Evolutionary conservation across 2,797 vertebrate genomes (phyloP).

Genomic region (Falco concolor): DNA sequence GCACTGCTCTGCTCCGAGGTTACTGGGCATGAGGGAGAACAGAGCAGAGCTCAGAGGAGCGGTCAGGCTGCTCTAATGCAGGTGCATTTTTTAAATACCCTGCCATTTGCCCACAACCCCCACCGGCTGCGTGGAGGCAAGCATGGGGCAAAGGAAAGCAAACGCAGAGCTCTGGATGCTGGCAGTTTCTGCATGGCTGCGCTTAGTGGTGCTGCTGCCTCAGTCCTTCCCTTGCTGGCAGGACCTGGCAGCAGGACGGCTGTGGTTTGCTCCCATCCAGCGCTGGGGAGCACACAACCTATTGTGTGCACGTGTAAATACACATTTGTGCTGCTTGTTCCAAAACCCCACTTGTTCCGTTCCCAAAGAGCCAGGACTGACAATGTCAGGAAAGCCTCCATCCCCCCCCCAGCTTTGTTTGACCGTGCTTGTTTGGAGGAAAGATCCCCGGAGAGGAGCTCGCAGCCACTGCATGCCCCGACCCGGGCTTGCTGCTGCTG

Average conservation of each 20-base stretch:
- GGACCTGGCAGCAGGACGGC: not conserved
- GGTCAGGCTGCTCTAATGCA: not conserved
- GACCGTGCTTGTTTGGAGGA: not conserved
- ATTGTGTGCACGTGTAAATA: not conserved
- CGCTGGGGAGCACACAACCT: not conserved
- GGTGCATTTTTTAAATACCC: not conserved
- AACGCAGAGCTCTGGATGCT: accelerated
- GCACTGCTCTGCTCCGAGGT: not conserved
- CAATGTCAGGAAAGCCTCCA: conserved; percentile 30
- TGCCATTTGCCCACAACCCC: not conserved
- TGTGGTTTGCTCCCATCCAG: not conserved
- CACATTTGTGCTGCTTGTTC: not conserved
- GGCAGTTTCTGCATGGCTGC: not conserved
- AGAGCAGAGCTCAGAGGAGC: not conserved
- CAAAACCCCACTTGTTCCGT: not conserved
- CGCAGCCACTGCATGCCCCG: accelerated
- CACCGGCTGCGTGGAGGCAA: not conserved
- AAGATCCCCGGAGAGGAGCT: not conserved
- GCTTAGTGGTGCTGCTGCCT: not conserved
- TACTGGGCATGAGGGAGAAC: accelerated
- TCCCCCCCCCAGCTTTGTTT: not conserved
- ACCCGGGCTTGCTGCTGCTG: not conserved
- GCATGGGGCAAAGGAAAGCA: not conserved
- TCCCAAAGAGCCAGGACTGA: not conserved
- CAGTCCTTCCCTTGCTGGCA: not conserved